Percentiles rank a stretch among this genome's conserved stretches.
phyloP scores from a whole-genome alignment of 2,888 invertebrate species.

The Drosophila aldrichi region DNA sequence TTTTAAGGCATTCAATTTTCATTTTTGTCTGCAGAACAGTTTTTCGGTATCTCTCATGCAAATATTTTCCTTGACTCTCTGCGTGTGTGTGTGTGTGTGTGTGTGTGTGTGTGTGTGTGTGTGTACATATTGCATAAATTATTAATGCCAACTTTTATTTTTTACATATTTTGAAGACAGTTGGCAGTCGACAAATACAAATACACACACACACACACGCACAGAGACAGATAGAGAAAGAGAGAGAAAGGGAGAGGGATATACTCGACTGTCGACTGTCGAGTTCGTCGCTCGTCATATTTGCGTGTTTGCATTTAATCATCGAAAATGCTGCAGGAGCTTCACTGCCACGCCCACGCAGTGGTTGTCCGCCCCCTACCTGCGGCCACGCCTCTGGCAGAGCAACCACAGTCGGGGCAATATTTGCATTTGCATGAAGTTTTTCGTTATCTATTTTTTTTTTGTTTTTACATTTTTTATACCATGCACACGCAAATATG shows the following conservation, averaged over 20 bases:
- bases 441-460: constrained; percentile 6
- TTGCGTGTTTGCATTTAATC: constrained; percentile 82
- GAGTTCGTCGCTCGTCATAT: constrained; percentile 70
- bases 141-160: constrained; percentile 79
- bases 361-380: neutral
- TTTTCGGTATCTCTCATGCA: constrained; percentile 57
- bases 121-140: constrained; percentile 76
- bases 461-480: constrained; percentile 31
- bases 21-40: constrained; percentile 53
- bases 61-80: constrained; percentile 44
- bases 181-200: constrained; percentile 70
- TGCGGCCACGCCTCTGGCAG: neutral
- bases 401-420: constrained; percentile 20
- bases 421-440: constrained; percentile 54
- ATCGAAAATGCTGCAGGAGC: constrained; percentile 76
- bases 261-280: constrained; percentile 32
- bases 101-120: constrained; percentile 27
- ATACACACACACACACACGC: constrained; percentile 16
- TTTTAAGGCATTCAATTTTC: constrained; percentile 77
- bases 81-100: constrained; percentile 22
- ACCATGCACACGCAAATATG: constrained; percentile 15
- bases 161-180: constrained; percentile 79
- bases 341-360: constrained; percentile 43
- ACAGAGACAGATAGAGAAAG: neutral
- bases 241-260: neutral